Evolutionary conservation across 1,140 invertebrate genomes (phyloP).

Genomic region (Trachelipus rathkii): DNA sequence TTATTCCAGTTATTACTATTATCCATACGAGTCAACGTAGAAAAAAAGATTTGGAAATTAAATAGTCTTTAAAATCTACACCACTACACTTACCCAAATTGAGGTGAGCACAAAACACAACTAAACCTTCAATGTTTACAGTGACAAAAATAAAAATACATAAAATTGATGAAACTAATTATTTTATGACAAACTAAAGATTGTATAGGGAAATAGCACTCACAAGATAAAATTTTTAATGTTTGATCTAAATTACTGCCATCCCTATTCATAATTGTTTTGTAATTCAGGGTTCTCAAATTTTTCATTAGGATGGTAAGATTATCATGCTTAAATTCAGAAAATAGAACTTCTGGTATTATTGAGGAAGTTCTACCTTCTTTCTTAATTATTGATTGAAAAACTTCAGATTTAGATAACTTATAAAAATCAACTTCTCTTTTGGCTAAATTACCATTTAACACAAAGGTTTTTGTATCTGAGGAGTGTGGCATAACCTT

Average conservation of each 20-base stretch:
- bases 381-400: background rate
- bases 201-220: too few species aligned
- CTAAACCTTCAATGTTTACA: too few species aligned
- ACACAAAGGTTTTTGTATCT: background rate
- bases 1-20: too few species aligned
- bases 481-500: background rate
- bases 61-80: too few species aligned
- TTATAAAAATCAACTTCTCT: constrained; percentile 24
- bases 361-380: background rate
- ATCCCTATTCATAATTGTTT: constrained; percentile 8
- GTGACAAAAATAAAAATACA: too few species aligned
- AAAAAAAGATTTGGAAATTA: too few species aligned
- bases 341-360: constrained; percentile 11
- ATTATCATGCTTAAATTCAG: constrained; percentile 8
- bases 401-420: constrained; percentile 16
- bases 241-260: constrained; percentile 14
- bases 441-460: constrained; percentile 7
- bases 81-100: too few species aligned
- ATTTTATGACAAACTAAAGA: too few species aligned
- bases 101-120: too few species aligned
- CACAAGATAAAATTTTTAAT: background rate
- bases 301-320: constrained; percentile 24
- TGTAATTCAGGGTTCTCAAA: constrained; percentile 16
- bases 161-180: too few species aligned
- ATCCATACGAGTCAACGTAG: too few species aligned